Base-by-base conservation (phyloP, 2,888 invertebrate genomes). In the Noctua fimbriata region DNA sequence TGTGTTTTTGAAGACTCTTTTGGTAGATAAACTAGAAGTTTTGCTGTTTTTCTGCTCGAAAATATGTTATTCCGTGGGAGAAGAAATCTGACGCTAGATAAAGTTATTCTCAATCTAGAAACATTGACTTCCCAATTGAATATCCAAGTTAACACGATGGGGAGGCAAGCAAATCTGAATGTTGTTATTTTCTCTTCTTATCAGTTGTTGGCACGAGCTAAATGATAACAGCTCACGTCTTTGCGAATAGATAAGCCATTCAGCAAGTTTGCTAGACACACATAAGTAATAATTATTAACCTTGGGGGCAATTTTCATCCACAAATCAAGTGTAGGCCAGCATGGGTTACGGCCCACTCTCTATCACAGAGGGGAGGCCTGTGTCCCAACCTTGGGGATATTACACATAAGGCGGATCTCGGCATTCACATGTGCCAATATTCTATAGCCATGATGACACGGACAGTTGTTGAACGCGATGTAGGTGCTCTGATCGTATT, bases 1-100 rank as follows among this genome's bases (percentile, higher is more conserved):
- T 72, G 24, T 65, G 60, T 73, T 79, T 77, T 24, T 67, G 10
- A 52, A 44, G 36, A 5, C 10, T 65, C 18, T 78, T 81, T 66
- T 47, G 21, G 52, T 5, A 44, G 67, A 55, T 32, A 55, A 36
- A 69, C 52, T 49, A 52, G 24, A 9, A 2, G 18, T 52, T 18
- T 16, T 47, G 16, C 16, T 16, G 47, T 16, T 47, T 44, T 44
- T 44, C 44, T 44, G 14, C 14, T 44, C 12, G 44, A 44, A 44
- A 44, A 44, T 10, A 44, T 52, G 47, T 66, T 1, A 36, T 55
- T 1, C 28, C 0, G 9, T 7, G 47, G 16, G 24, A 58, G 6
- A 55, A 41, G n/a, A 24, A 67, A 52, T 32, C 1, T 55, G 44
- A 49, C 21, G 4, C 10, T 44, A 32, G n/a, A 18, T 52, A 24